phyloP scores from a whole-genome alignment of 2,888 invertebrate species.

The Punctoribates punctum region DNA sequence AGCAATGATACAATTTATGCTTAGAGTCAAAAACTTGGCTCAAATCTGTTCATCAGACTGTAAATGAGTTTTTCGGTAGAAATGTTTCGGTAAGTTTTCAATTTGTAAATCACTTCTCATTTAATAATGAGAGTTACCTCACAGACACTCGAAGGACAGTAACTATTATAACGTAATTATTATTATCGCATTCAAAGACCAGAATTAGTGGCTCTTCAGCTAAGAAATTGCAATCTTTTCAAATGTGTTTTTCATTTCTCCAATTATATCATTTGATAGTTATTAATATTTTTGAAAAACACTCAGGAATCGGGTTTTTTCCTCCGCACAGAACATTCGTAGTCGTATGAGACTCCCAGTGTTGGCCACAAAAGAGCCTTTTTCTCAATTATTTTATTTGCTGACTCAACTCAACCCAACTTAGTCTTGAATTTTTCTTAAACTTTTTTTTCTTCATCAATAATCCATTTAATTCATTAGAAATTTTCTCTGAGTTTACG shows the following conservation, averaged over 20 bases:
- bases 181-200: neutral
- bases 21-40: neutral
- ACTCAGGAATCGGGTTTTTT: neutral
- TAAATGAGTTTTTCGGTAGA: constrained; percentile 18
- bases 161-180: constrained; percentile 2
- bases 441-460: neutral
- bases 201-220: neutral
- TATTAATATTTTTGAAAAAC: neutral
- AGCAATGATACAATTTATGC: too few relatives aligned
- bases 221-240: constrained; percentile 6
- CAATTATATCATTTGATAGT: neutral
- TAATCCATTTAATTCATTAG: constrained; percentile 31
- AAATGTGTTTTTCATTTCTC: neutral
- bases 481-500: constrained; percentile 7
- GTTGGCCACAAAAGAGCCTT: neutral
- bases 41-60: constrained; percentile 11
- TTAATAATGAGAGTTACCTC: constrained; percentile 21
- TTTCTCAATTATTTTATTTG: neutral
- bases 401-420: neutral
- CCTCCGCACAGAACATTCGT: neutral
- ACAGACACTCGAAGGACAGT: constrained; percentile 6
- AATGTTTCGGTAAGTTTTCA: constrained; percentile 21
- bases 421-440: neutral
- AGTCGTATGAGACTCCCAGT: neutral
- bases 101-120: constrained; percentile 20